phyloP scores from a whole-genome alignment of 2,888 invertebrate species.

The Chaetogeoica ovagalla region DNA sequence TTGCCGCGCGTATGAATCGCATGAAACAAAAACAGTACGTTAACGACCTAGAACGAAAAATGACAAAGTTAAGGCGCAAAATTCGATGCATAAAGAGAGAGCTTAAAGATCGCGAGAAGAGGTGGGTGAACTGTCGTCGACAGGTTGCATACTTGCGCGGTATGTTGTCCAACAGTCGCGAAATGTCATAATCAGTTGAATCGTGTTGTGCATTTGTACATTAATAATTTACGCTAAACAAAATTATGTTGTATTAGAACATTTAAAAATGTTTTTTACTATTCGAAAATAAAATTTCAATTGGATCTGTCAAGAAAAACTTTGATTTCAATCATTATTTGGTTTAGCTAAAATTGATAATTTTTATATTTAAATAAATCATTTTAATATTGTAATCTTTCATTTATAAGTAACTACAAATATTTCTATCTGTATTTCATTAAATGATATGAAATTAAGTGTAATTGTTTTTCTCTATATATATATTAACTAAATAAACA shows the following conservation, averaged over 20 bases:
- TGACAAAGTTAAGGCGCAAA: constrained; percentile 9
- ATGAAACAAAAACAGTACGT: constrained; percentile 44
- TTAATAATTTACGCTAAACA: neutral
- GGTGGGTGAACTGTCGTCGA: constrained; percentile 12
- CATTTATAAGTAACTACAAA: neutral
- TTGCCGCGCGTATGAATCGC: constrained; percentile 39
- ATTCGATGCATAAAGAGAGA: constrained; percentile 1
- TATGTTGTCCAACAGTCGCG: constrained; percentile 30
- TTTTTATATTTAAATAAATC: neutral
- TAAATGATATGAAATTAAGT: too few relatives aligned
- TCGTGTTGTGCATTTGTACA: neutral
- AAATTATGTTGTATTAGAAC: neutral
- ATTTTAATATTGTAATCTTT: neutral
- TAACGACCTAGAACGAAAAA: constrained; percentile 26
- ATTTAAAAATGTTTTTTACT: too few relatives aligned
- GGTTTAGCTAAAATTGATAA: neutral
- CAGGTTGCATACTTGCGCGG: constrained; percentile 30
- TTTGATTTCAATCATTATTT: neutral
- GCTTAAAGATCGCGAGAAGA: constrained; percentile 15
- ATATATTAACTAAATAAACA: neutral
- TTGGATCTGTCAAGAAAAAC: neutral
- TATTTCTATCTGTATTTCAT: too few relatives aligned
- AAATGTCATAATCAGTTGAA: neutral
- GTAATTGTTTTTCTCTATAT: neutral
- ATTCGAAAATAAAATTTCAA: too few relatives aligned